Percentiles rank a stretch among this genome's conserved stretches.
These are phyloP conservation scores for Catharus minimus DNA, from an alignment of 2,113 vertebrate genomes.

Conservation along the genomic window DNA sequence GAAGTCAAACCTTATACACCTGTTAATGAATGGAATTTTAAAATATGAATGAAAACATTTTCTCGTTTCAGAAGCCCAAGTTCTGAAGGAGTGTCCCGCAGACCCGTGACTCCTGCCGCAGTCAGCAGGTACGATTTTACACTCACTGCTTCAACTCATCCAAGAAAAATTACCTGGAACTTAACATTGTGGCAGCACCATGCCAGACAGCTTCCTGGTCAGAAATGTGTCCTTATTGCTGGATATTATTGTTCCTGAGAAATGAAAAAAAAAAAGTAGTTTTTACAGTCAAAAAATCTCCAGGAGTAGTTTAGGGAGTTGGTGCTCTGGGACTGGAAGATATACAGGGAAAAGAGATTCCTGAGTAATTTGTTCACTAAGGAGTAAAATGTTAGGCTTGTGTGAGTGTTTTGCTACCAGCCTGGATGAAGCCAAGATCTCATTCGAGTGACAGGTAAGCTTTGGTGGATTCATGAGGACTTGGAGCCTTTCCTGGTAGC, in stretches of 20 bases:
- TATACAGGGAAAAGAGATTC: not conserved
- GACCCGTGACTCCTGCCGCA: not conserved
- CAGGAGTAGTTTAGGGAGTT: not conserved
- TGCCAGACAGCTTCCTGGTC: not conserved
- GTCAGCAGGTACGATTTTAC: not conserved
- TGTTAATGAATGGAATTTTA: slow-evolving; percentile 67
- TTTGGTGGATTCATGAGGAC: not conserved
- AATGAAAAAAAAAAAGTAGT: not conserved
- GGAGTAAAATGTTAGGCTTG: not conserved
- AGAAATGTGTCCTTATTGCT: not conserved
- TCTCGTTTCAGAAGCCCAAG: slow-evolving; percentile 2
- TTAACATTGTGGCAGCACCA: not conserved
- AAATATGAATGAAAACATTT: slow-evolving; percentile 59
- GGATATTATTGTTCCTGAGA: not conserved
- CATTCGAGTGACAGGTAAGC: not conserved
- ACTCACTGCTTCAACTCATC: not conserved
- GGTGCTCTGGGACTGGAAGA: not conserved
- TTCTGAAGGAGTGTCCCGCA: not conserved
- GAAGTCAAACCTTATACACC: slow-evolving; percentile 53
- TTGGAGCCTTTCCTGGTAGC: not conserved
- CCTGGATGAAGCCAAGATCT: not conserved
- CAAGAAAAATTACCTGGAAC: not conserved
- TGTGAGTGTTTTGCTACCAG: not conserved
- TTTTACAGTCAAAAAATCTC: not conserved
- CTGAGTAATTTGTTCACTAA: not conserved